Conservation (phyloP, 2,888 invertebrate genomes). For the Acholoe squamosa region DNA sequence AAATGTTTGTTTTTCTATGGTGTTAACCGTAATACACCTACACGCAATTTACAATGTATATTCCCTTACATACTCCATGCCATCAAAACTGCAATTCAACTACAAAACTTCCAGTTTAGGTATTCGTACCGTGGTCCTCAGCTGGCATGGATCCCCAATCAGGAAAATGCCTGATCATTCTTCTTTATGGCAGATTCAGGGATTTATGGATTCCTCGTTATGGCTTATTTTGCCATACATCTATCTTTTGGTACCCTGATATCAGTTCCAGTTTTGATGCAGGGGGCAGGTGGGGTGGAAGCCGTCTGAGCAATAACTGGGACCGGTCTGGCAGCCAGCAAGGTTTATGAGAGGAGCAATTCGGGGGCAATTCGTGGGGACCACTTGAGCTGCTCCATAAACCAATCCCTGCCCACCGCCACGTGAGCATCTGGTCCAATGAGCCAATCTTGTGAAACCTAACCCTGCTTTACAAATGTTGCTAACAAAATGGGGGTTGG, state of each 20-base stretch:
- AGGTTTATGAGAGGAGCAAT: background rate
- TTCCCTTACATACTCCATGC: too few relatives aligned
- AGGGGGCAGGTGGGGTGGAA: background rate
- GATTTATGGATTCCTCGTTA: background rate
- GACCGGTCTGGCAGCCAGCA: background rate
- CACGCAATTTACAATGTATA: too few relatives aligned
- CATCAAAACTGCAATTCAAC: too few relatives aligned
- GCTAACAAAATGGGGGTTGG: background rate
- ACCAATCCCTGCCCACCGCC: background rate
- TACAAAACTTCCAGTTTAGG: too few relatives aligned
- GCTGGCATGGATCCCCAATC: too few relatives aligned
- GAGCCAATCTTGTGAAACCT: background rate
- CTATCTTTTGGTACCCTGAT: background rate
- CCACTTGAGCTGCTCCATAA: conserved; percentile 20
- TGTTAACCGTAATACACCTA: too few relatives aligned
- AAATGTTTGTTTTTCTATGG: too few relatives aligned
- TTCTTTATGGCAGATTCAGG: background rate
- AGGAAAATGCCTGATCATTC: too few relatives aligned
- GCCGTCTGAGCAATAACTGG: background rate
- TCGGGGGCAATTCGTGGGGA: background rate
- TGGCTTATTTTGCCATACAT: background rate
- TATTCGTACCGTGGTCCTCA: too few relatives aligned
- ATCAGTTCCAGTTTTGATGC: background rate
- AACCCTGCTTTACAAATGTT: background rate
- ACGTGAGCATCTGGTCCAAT: background rate